phyloP scores from a whole-genome alignment of 2,113 vertebrate species.

The Henicopernis longicauda region DNA sequence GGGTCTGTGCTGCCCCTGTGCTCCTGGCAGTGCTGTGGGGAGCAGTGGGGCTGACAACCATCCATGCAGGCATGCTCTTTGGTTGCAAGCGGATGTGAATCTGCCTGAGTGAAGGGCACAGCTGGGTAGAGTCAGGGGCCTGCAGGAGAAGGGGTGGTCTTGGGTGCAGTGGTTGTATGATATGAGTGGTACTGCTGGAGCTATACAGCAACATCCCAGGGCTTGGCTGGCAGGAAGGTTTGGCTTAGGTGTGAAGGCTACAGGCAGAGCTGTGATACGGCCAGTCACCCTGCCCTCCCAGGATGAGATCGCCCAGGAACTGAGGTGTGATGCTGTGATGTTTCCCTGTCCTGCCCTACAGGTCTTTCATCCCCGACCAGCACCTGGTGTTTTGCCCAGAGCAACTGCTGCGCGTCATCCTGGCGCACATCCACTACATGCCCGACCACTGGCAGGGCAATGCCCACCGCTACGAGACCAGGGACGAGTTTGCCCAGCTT shows the following conservation, averaged over 20 bases:
- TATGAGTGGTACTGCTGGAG: background rate
- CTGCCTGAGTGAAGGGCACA: background rate
- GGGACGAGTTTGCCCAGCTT: slow-evolving; percentile 96
- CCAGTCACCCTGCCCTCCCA: background rate
- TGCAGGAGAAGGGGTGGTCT: background rate
- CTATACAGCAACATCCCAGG: background rate
- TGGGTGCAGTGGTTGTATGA: background rate
- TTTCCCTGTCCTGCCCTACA: slow-evolving; percentile 37
- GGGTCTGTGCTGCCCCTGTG: background rate
- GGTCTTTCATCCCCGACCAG: slow-evolving; percentile 97
- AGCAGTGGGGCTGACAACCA: background rate
- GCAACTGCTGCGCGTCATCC: slow-evolving; percentile 93
- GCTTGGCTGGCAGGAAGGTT: background rate
- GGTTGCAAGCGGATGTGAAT: background rate
- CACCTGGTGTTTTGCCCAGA: slow-evolving; percentile 97
- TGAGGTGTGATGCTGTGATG: background rate
- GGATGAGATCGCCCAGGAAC: background rate
- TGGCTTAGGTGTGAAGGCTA: background rate
- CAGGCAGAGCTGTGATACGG: background rate
- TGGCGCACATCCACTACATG: slow-evolving; percentile 99
- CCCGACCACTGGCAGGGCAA: slow-evolving; percentile 99
- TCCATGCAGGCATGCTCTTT: background rate
- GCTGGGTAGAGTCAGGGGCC: background rate
- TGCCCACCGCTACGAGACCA: slow-evolving; percentile 93
- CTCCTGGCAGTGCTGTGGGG: background rate